A percentile compares a stretch with the other conserved stretches of the same genome.
These are phyloP conservation scores for Pheosia tremula DNA, from an alignment of 2,888 invertebrate genomes.

Conservation along the genomic window DNA sequence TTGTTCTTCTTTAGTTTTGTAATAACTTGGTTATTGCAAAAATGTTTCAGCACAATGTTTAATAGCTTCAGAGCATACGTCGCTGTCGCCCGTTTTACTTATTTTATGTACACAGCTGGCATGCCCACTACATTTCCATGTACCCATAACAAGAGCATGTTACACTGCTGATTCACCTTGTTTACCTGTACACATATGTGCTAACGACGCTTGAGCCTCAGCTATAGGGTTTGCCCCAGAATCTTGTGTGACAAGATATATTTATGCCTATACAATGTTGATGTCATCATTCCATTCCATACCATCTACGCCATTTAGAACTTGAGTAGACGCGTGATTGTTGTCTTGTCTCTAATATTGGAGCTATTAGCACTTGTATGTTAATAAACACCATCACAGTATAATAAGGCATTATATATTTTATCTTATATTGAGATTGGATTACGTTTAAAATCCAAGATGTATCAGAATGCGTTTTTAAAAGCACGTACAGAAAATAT, in stretches of 20 bases:
- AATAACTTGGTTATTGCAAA: slow-evolving; percentile 10
- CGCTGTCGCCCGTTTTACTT: slow-evolving; percentile 26
- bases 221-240: slow-evolving; percentile 48
- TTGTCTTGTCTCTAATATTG: slow-evolving; percentile 24
- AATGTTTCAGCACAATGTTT: not conserved
- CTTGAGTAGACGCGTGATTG: slow-evolving; percentile 11
- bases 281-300: slow-evolving; percentile 33
- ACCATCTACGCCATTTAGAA: slow-evolving; percentile 15
- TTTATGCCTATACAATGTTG: slow-evolving; percentile 30
- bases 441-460: slow-evolving; percentile 13
- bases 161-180: slow-evolving; percentile 68
- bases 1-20: slow-evolving; percentile 5
- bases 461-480: not conserved
- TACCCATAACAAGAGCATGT: slow-evolving; percentile 51
- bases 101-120: slow-evolving; percentile 65
- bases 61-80: slow-evolving; percentile 11
- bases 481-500: slow-evolving; percentile 14
- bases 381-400: slow-evolving; percentile 25
- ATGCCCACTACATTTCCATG: slow-evolving; percentile 55
- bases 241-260: slow-evolving; percentile 32
- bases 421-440: slow-evolving; percentile 8
- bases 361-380: slow-evolving; percentile 30
- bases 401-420: slow-evolving; percentile 18
- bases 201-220: slow-evolving; percentile 38
- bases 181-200: slow-evolving; percentile 50